Base-by-base conservation (phyloP, 2,797 vertebrate genomes). In the Taeniopygia guttata region DNA sequence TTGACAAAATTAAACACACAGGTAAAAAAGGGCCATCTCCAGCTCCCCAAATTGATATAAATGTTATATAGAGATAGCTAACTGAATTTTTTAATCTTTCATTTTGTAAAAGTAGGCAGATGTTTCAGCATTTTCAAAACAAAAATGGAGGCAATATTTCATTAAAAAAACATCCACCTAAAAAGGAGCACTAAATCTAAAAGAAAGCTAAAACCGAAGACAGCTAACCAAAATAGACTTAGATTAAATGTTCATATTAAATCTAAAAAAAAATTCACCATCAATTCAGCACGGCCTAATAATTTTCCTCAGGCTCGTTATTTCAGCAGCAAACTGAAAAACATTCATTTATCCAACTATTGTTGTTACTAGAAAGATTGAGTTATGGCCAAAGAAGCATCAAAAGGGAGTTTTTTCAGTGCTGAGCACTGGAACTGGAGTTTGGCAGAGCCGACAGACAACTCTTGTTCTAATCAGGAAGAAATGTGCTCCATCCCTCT, bases 341-440 rank as follows among this genome's bases (percentile, higher is more conserved):
- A 78, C 43, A 75, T 75, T 81, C 66, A 40, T 94, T 86, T 69
- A 81, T 70, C 25, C 51, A 73, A 3, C 58, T 40, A 55, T 75
- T 86, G 72, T 74, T 80, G 38, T 34, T 94, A 93, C 64, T 49
- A 93, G 55, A 80, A 87, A 86, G 62, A 89, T 54, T 93, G 93
- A 96, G 73, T 72, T 91, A 58, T 78, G 84, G 90, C 90, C 94
- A 95, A 93, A 83, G 60, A 78, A 62, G 59, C 62, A 94, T 94
- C 87, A 94, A 94, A 95, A 87, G 73, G 48, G 29, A 87, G 75
- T 80, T 68, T 89, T 91, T 96, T 86, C 87, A 74, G 42, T 81
- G 84, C 58, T 87, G 90, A 95, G 51, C 58, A 40, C 14, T 81
- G 76, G 76, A 92, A 45, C 38, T 83, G 86, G 60, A 84, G 82